Conservation (phyloP, 2,797 vertebrate genomes). For the Sebastes hubbsi region DNA sequence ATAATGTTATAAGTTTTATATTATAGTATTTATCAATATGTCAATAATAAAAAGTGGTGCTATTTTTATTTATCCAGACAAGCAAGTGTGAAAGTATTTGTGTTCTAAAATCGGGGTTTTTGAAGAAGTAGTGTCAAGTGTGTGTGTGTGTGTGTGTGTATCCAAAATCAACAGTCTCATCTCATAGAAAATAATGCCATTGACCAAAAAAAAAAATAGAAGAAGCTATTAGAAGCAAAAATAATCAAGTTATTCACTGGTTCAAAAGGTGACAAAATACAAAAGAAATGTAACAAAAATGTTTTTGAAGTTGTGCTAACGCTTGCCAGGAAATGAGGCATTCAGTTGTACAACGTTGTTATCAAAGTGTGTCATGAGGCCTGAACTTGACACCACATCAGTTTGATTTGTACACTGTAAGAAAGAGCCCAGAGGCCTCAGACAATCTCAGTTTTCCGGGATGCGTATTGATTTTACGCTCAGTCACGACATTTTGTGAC, state of each 20-base stretch:
- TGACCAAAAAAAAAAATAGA: not conserved
- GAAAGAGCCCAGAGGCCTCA: not conserved
- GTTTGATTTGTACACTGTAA: not conserved
- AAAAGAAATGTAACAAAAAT: not conserved
- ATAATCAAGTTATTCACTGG: not conserved
- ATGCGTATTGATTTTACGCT: conserved; percentile 13
- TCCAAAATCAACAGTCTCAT: not conserved
- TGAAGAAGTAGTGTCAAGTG: not conserved
- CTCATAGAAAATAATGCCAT: not conserved
- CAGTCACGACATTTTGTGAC: not conserved
- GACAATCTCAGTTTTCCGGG: not conserved
- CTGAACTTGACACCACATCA: not conserved
- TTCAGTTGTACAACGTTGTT: not conserved
- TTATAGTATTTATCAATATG: not conserved
- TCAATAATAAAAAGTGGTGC: not conserved
- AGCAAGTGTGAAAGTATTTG: not conserved
- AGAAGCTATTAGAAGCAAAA: not conserved
- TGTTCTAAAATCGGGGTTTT: not conserved
- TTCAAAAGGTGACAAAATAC: not conserved
- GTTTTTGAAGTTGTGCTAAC: not conserved
- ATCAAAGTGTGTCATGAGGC: not conserved
- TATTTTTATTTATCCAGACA: not conserved
- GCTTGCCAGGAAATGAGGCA: not conserved
- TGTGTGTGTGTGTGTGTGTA: not conserved
- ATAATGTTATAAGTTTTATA: not conserved